Evolutionary conservation across 2,888 invertebrate species (phyloP), one percentile per base, ranked within the genome.

Genomic region (Lepidochrysops patricia): DNA sequence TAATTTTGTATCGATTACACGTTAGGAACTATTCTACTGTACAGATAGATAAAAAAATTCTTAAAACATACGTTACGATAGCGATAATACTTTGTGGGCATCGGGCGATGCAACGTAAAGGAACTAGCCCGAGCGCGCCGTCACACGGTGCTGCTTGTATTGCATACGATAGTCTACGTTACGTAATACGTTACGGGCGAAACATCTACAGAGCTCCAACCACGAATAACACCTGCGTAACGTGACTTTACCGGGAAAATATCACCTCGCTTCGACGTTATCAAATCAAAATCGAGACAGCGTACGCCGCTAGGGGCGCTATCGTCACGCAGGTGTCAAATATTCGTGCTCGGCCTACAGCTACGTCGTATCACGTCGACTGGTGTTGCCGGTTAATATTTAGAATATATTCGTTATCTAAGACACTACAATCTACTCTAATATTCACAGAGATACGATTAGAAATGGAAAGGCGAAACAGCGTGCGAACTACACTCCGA

Each of bases 1-100:
- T 79, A 82, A 76, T 82, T 82, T 82, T 80, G 80, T 79, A 83
- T 85, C 77, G 85, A 87, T 87, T 88, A 88, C 75, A 83, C 72
- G 74, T 85, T 70, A 88, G 88, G 87, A 88, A 86, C 88, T 88
- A 87, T 83, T 70, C 85, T 84, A 82, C 88, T 88, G 86, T 88
- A 88, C 88, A 88, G 74, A 77, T 76, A 68, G 74, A 58, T 68
- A 72, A 79, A 73, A 78, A 80, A 80, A 80, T 73, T 73, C 73
- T 75, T 67, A 67, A 70, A 66, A 68, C n/a, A 76, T 77, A 79
- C n/a, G n/a, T n/a, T 64, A 70, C 67, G 70, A 70, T 74, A 75
- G 72, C 70, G 73, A 71, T 72, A 72, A 70, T 74, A 73, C 74
- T 72, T 73, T 67, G 64, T 66, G 66, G 68, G 64, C 66, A 63